Conservation (phyloP, 2,888 invertebrate genomes). For the Resseliella maxima region DNA sequence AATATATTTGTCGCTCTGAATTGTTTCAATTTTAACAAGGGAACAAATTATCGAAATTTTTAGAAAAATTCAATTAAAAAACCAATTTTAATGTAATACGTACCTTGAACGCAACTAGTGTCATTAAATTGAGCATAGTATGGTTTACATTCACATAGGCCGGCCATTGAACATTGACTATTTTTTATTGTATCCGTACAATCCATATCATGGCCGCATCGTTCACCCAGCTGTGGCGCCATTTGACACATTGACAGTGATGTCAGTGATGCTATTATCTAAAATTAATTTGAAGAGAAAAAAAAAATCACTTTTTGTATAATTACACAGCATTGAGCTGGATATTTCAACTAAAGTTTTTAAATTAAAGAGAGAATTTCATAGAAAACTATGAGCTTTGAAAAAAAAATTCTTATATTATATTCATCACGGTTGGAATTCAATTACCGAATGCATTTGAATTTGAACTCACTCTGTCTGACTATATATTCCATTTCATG, state of each 20-base stretch:
- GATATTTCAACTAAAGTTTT: no score
- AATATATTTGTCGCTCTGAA: no score
- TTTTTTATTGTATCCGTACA: slow-evolving; percentile 68
- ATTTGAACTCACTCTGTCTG: background rate
- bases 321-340: no score
- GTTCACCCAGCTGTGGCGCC: slow-evolving; percentile 64
- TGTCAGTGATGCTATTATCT: slow-evolving; percentile 47
- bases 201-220: slow-evolving; percentile 68
- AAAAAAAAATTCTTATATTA: no score
- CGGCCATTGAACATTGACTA: slow-evolving; percentile 68
- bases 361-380: no score
- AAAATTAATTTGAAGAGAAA: background rate
- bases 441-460: background rate
- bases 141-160: slow-evolving; percentile 83
- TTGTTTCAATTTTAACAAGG: no score
- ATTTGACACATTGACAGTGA: slow-evolving; percentile 50
- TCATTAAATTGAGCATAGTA: slow-evolving; percentile 84
- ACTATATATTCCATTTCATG: background rate
- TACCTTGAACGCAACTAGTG: slow-evolving; percentile 86
- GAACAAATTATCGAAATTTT: background rate
- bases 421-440: no score
- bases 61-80: background rate
- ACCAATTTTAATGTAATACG: slow-evolving; percentile 66
- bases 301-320: no score
- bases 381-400: no score